Conservation (phyloP, 2,113 vertebrate species). For the Hippoglossus stenolepis region DNA sequence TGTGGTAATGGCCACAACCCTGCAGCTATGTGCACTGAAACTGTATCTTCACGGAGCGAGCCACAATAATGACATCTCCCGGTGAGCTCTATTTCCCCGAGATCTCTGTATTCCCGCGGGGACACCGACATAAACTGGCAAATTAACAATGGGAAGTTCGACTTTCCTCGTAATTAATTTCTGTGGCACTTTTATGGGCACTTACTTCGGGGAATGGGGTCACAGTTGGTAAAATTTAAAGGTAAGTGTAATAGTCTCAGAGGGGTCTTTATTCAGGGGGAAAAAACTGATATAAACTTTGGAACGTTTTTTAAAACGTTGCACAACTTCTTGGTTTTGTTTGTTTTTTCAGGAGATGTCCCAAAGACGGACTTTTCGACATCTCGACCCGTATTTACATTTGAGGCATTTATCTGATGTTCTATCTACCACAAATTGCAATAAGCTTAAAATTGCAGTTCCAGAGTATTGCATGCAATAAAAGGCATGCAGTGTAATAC, state of each 20-base stretch:
- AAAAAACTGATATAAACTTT: neutral
- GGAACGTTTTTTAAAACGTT: neutral
- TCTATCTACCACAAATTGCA: constrained; percentile 34
- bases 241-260: constrained; percentile 64
- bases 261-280: constrained; percentile 58
- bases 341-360: constrained; percentile 14
- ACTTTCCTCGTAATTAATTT: constrained; percentile 75
- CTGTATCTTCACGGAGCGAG: constrained; percentile 44
- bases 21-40: constrained; percentile 53
- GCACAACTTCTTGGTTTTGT: constrained; percentile 39
- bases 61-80: constrained; percentile 49
- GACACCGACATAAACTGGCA: constrained; percentile 51
- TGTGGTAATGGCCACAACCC: constrained; percentile 43
- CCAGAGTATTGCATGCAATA: constrained; percentile 18
- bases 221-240: constrained; percentile 74
- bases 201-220: constrained; percentile 70
- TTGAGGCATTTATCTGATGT: constrained; percentile 33
- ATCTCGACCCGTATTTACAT: constrained; percentile 24
- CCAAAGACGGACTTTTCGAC: neutral
- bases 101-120: constrained; percentile 43
- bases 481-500: constrained; percentile 31
- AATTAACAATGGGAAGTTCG: constrained; percentile 73
- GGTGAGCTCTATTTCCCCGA: constrained; percentile 23
- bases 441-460: constrained; percentile 29
- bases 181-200: constrained; percentile 71